Evolutionary conservation across 2,113 vertebrate genomes (phyloP), one percentile per base, ranked within the genome.

Genomic region (Atractosteus spatula): DNA sequence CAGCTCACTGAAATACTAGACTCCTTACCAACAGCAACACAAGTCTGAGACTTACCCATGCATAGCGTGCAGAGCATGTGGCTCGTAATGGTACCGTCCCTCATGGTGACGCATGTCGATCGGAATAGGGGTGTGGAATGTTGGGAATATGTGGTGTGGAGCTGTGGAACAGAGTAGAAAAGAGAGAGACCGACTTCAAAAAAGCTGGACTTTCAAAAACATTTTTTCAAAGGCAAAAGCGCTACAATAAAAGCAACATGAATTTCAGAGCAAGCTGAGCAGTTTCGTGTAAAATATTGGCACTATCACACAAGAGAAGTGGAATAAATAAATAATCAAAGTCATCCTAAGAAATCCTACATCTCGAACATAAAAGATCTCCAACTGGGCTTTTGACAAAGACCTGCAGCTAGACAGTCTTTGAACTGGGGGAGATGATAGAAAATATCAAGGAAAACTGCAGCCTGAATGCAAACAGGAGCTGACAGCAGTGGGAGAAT

Each of bases 251-350:
- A 94, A 89, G 89, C 88, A 81, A 77, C 75, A 85, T 86, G 93
- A 88, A 89, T 93, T 92, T 95, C 91, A 93, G 87, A 93, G 91
- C 85, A 77, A 86, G 89, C 88, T 80, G 89, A 86, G 87, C 90
- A 88, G 92, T 88, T 88, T 87, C 56, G 70, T 89, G 88, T 80
- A 78, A 81, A 88, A 90, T 92, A 93, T 92, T 89, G 88, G 83
- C 73, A 83, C 89, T 86, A 94, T 94, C 93, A 93, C 92, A 95
- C 88, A 87, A 93, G 92, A 86, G 90, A 89, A 94, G 92, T 82
- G 85, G 89, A 88, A 95, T 96, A 91, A 96, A 97, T 98, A 95
- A 96, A 93, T 95, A 95, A 98, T 97, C 95, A 96, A 96, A 97
- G 95, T 92, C 86, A 80, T 91, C 85, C 85, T 4, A 82, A 94